These are phyloP conservation scores for Xerus inauris DNA, from an alignment of 2,113 vertebrate genomes.

Conservation along the genomic window DNA sequence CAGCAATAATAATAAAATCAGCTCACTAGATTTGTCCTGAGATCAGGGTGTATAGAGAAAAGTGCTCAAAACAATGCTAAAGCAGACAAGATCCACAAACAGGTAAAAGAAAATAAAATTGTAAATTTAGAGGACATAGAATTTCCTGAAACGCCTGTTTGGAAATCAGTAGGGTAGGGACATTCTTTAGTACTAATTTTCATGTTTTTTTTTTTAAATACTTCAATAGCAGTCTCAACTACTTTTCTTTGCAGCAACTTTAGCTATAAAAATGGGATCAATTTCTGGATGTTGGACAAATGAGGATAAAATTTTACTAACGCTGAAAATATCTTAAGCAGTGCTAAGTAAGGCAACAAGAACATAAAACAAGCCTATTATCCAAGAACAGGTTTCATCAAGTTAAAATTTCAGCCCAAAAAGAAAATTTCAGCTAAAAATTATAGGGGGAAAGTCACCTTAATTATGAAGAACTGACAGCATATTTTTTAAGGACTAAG, in stretches of 20 bases:
- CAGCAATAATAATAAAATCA: background rate
- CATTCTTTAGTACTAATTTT: background rate
- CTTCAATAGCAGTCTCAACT: conserved; percentile 37
- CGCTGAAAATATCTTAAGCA: conserved; percentile 58
- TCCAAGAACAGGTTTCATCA: conserved; percentile 20
- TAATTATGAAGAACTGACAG: background rate
- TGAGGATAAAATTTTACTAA: conserved; percentile 20
- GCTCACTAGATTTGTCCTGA: background rate
- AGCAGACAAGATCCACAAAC: background rate
- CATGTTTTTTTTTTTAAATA: background rate
- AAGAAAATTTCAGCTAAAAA: conserved; percentile 44
- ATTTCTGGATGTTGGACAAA: conserved; percentile 60
- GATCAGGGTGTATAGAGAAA: background rate
- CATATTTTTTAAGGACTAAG: conserved; percentile 9
- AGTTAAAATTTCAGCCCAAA: conserved; percentile 45
- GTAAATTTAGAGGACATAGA: background rate
- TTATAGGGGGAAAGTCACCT: background rate
- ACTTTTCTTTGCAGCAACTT: conserved; percentile 32
- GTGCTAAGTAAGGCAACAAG: conserved; percentile 47
- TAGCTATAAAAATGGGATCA: conserved; percentile 58
- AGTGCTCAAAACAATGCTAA: background rate
- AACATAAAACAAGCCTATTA: conserved; percentile 40
- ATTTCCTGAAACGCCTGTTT: background rate
- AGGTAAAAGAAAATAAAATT: background rate
- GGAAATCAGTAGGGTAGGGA: background rate